Evolutionary conservation across 2,797 vertebrate genomes (phyloP).

Genomic region (Pelochelys cantorii): DNA sequence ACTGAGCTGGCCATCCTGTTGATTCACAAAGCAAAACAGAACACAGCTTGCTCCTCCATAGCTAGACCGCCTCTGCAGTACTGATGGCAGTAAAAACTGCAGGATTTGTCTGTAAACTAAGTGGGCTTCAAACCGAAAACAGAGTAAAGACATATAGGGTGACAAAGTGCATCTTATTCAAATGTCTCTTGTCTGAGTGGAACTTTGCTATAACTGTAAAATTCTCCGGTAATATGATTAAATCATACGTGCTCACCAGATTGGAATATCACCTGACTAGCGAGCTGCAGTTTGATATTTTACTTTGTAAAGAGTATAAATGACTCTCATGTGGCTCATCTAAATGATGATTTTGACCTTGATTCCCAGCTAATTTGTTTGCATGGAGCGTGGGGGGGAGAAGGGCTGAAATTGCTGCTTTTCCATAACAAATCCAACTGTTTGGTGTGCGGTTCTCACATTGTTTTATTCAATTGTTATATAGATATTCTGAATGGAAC

Average conservation of each 20-base stretch:
- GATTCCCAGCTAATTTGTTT: not conserved
- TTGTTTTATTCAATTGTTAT: not conserved
- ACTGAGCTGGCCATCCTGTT: not conserved
- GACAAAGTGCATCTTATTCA: not conserved
- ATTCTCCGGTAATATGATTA: not conserved
- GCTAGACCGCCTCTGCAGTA: conserved; percentile 21
- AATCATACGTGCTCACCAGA: not conserved
- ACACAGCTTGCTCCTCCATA: conserved; percentile 12
- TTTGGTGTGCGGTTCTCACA: rapidly evolving
- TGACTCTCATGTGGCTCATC: conserved; percentile 40
- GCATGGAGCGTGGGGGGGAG: too few relatives aligned
- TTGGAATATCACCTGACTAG: conserved; percentile 17
- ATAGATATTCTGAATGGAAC: rapidly evolving
- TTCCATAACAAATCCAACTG: not conserved
- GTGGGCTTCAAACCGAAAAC: not conserved
- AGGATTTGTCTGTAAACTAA: conserved; percentile 21
- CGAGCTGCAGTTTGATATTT: conserved; percentile 9
- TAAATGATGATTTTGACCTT: conserved; percentile 45
- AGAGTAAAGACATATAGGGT: not conserved
- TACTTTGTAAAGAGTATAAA: not conserved
- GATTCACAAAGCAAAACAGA: conserved; percentile 43
- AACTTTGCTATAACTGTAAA: rapidly evolving
- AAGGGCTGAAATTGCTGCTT: not conserved
- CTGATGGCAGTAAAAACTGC: conserved; percentile 5
- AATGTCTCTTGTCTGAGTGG: not conserved